Base-by-base conservation (phyloP, 1,140 invertebrate genomes). In the Dreissena polymorpha region DNA sequence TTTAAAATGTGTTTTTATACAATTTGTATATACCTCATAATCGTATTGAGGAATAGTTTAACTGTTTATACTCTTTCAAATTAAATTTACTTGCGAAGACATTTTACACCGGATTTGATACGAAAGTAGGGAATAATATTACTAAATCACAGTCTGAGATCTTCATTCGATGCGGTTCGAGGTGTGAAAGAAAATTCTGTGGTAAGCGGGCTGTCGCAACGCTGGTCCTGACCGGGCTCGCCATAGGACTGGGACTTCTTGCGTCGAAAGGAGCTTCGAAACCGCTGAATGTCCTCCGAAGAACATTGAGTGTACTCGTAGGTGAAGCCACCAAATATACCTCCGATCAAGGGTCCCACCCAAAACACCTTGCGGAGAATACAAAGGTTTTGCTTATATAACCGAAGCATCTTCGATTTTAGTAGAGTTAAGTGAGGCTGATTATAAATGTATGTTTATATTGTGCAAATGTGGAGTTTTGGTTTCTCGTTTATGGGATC, bases 271-370 rank as follows among this genome's bases (percentile, higher is more conserved):
- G 57, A 60, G 57, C 57, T 60, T 6, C 57, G 57, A 23, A 60
- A 84, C 13, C 85, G 57, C 70, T 88, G 87, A 39, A 80, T 82
- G 23, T 82, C 79, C 1, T 82, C 79, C 8, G 79, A 82, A 0
- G 79, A 73, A 57, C 79, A 82, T 63, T 89, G 86, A 29, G 85
- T 85, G 67, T 86, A 86, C 51, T 90, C 87, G 74, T 90, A 90
- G 3, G 89, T 76, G 39, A 88, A 81, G 25, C 85, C 87, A 25
- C 87, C 91, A 49, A 91, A 85, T 55, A 92, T 84, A n/a, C 90
- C 87, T 0, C 90, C 92, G 18, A 90, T 63, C 12, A 93, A 70
- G 12, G 92, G 92, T n/a, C 90, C 92, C 27, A 93, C 83, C 92
- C 92, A 93, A 79, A 91, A 93, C 0, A 93, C 85, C 92, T 90